A percentile compares a stretch with the other conserved stretches of the same genome.
Conservation (phyloP, 1,140 invertebrate genomes). For the Wasmannia auropunctata region DNA sequence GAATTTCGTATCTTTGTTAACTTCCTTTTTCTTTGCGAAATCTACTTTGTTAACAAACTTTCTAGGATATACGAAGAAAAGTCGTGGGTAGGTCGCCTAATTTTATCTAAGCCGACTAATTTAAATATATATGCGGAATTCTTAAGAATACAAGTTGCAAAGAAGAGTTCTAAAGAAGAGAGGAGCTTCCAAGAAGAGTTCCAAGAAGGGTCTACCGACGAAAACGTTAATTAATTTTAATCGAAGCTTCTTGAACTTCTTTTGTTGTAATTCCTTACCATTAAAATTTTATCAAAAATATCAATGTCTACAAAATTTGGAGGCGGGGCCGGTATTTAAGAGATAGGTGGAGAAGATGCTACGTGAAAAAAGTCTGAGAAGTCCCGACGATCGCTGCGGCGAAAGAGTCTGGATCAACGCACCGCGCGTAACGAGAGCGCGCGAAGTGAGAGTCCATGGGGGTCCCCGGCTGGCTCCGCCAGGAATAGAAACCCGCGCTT, state of each 20-base stretch:
- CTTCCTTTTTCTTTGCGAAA: background rate
- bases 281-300: background rate
- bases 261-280: background rate
- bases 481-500: slow-evolving; percentile 75
- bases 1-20: slow-evolving; percentile 11
- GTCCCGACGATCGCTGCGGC: background rate
- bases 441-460: slow-evolving; percentile 73
- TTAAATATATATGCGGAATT: slow-evolving; percentile 22
- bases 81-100: background rate
- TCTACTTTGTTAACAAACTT: slow-evolving; percentile 14
- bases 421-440: slow-evolving; percentile 28
- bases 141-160: background rate
- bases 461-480: slow-evolving; percentile 71
- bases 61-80: background rate
- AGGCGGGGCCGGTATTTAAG: background rate
- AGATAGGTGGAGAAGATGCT: background rate
- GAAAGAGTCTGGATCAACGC: slow-evolving; percentile 45
- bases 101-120: slow-evolving; percentile 4
- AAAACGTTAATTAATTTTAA: slow-evolving; percentile 1
- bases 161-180: background rate
- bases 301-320: background rate
- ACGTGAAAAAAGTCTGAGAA: slow-evolving; percentile 6
- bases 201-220: background rate
- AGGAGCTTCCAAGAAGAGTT: background rate
- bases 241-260: background rate